A percentile compares a stretch with the other conserved stretches of the same genome.
These are phyloP conservation scores for Phalacrocorax aristotelis DNA, from an alignment of 2,113 vertebrate genomes.

Conservation along the genomic window DNA sequence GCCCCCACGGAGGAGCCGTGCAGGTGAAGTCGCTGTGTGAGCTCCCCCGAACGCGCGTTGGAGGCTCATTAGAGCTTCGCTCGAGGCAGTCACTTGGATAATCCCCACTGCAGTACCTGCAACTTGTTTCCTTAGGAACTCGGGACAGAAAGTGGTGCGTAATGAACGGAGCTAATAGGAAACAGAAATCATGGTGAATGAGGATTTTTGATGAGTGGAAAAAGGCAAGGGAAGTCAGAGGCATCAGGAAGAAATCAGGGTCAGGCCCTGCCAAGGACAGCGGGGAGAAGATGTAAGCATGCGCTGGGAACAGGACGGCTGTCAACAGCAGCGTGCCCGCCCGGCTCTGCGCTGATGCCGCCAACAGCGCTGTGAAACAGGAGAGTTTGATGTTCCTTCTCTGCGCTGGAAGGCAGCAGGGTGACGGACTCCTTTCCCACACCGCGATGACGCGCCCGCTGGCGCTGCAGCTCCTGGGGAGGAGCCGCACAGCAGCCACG, in stretches of 20 bases:
- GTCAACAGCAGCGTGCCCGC: not conserved
- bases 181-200: not conserved
- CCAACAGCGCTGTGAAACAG: accelerated
- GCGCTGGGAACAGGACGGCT: not conserved
- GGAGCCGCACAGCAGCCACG: not conserved
- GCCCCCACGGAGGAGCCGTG: not conserved
- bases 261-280: not conserved
- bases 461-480: not conserved
- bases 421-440: not conserved
- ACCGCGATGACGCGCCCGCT: not conserved
- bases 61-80: not conserved
- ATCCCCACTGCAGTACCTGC: not conserved
- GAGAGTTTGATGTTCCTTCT: no score
- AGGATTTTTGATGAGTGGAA: not conserved
- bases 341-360: not conserved
- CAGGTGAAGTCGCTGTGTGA: not conserved
- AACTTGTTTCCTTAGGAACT: not conserved
- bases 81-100: not conserved
- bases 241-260: no score
- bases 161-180: not conserved
- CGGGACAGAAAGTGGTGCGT: accelerated
- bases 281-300: not conserved
- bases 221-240: not conserved
- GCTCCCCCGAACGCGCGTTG: accelerated
- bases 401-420: not conserved